A percentile compares a stretch with the other conserved stretches of the same genome.
Evolutionary conservation across 2,888 invertebrate species (phyloP).

Genomic region (Gymnocheta viridis): DNA sequence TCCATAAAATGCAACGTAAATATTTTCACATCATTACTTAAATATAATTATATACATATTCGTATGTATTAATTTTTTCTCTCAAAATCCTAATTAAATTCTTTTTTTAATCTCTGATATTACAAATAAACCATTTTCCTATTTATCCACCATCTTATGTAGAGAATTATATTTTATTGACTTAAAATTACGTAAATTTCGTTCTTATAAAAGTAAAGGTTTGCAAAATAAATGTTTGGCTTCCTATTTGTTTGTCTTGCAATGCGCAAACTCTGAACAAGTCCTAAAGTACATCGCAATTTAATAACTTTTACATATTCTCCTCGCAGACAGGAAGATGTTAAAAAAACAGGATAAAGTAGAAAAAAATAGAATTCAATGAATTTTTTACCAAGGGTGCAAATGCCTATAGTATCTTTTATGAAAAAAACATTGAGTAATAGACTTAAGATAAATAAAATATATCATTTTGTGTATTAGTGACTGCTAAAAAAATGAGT

Average conservation of each 20-base stretch:
- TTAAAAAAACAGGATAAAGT: constrained; percentile 37
- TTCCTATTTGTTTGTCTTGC: constrained; percentile 30
- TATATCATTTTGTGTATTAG: no score
- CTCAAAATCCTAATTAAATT: not conserved
- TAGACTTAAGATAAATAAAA: no score
- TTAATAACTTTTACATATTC: constrained; percentile 13
- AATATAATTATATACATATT: no score
- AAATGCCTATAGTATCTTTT: constrained; percentile 6
- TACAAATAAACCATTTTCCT: constrained; percentile 18
- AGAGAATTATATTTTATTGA: constrained; percentile 17
- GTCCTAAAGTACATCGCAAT: constrained; percentile 19
- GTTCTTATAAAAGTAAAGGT: constrained; percentile 31
- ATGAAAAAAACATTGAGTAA: not conserved
- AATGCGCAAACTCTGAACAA: constrained; percentile 54
- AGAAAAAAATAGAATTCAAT: not conserved
- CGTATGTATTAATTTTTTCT: no score
- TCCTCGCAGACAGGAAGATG: constrained; percentile 45
- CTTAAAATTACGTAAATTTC: constrained; percentile 48
- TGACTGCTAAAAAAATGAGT: no score
- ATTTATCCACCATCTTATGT: constrained; percentile 16
- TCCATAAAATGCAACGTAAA: no score
- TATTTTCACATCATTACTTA: no score
- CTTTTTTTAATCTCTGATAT: not conserved
- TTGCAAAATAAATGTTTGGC: constrained; percentile 38
- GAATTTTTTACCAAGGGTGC: not conserved